Conservation (phyloP, 2,888 invertebrate genomes). For the Hetaerina titia region DNA sequence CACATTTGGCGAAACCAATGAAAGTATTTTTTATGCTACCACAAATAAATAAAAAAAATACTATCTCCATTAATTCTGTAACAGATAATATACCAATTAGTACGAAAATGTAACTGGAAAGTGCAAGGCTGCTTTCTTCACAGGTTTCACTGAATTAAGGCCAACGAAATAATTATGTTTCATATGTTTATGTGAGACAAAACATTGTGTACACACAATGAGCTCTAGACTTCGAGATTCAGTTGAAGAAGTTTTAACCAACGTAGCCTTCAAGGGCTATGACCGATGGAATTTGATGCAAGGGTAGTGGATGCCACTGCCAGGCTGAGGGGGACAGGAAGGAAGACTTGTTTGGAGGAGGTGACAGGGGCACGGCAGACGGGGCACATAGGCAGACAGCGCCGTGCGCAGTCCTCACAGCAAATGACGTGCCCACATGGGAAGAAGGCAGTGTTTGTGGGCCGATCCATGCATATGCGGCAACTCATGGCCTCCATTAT, state of each 20-base stretch:
- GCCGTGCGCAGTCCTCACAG: slow-evolving; percentile 87
- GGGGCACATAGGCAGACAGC: slow-evolving; percentile 85
- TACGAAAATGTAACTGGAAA: background rate
- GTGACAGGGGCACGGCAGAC: slow-evolving; percentile 86
- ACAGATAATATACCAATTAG: background rate
- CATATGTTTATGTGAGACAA: background rate
- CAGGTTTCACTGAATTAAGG: background rate
- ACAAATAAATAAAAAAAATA: background rate
- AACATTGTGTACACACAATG: background rate
- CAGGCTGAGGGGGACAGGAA: slow-evolving; percentile 77
- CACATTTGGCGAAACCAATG: background rate
- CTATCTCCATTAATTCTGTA: background rate
- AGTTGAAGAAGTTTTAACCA: background rate
- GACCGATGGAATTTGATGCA: background rate
- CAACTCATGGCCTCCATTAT: slow-evolving; percentile 87
- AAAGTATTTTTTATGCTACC: background rate
- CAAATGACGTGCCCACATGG: slow-evolving; percentile 94
- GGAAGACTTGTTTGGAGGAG: slow-evolving; percentile 85
- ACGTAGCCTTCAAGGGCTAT: background rate
- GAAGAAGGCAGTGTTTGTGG: slow-evolving; percentile 90
- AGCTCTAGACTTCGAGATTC: slow-evolving; percentile 38
- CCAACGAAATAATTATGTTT: background rate
- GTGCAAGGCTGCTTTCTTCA: background rate
- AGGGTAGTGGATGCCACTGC: background rate
- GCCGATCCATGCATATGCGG: slow-evolving; percentile 92